These are phyloP conservation scores for Chelon labrosus DNA, from an alignment of 2,797 vertebrate species.

Conservation along the genomic window DNA sequence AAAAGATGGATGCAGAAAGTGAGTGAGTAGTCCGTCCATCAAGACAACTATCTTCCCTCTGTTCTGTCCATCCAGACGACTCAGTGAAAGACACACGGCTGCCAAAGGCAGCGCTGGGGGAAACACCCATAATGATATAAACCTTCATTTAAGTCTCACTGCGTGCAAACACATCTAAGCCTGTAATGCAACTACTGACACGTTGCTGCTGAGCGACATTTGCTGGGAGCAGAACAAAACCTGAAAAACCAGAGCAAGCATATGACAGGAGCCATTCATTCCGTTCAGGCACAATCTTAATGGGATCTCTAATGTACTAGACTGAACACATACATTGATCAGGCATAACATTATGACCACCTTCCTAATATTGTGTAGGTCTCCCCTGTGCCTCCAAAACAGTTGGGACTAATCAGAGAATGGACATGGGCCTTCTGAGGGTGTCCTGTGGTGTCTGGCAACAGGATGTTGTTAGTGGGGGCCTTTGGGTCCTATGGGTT, in stretches of 20 bases:
- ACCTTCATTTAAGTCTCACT: slow-evolving; percentile 2
- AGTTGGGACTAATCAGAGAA: no score
- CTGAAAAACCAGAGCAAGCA: slow-evolving; percentile 26
- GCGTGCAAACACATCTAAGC: slow-evolving; percentile 29
- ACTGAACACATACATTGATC: slow-evolving; percentile 7
- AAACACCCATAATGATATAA: slow-evolving; percentile 20
- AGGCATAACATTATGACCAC: no score
- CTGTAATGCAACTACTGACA: slow-evolving; percentile 8
- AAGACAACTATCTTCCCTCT: slow-evolving; percentile 44
- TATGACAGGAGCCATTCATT: slow-evolving; percentile 8
- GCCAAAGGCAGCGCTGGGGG: not conserved
- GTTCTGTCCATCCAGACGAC: slow-evolving; percentile 24
- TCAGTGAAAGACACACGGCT: slow-evolving; percentile 18
- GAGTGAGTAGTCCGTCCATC: slow-evolving; percentile 61
- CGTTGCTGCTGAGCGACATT: slow-evolving; percentile 13
- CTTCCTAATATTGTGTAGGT: no score
- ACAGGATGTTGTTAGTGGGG: no score
- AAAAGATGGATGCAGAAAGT: slow-evolving; percentile 62
- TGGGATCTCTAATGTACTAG: not conserved
- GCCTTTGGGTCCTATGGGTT: no score
- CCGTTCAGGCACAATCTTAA: slow-evolving; percentile 19
- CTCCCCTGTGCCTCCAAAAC: no score
- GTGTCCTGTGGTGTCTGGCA: no score
- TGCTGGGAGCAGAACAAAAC: slow-evolving; percentile 35
- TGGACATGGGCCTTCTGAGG: no score